phyloP scores from a whole-genome alignment of 1,140 invertebrate species.

The Anagrus nilaparvatae region DNA sequence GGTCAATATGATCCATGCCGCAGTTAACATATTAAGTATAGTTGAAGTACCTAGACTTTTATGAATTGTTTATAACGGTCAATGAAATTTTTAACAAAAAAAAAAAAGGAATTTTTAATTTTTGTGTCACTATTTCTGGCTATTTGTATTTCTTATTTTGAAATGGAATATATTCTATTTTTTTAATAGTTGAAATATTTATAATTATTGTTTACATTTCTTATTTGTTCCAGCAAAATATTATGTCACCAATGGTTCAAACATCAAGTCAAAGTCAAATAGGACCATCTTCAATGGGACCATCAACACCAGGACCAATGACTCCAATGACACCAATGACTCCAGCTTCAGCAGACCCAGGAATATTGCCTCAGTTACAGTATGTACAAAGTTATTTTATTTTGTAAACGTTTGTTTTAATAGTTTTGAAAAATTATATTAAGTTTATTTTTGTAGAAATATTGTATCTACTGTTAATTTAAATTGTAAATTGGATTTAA shows the following conservation, averaged over 20 bases:
- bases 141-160: too few species aligned
- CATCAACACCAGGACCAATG: conserved; percentile 71
- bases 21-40: too few species aligned
- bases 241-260: conserved; percentile 73
- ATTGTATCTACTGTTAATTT: conserved; percentile 98
- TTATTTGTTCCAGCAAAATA: conserved; percentile 56
- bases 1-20: too few species aligned
- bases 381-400: conserved; percentile 42
- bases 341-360: conserved; percentile 86
- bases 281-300: conserved; percentile 51
- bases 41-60: too few species aligned
- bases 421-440: conserved; percentile 11
- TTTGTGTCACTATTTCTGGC: too few species aligned
- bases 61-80: too few species aligned
- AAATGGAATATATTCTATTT: too few species aligned
- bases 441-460: conserved; percentile 58
- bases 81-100: too few species aligned
- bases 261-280: conserved; percentile 45
- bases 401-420: conserved; percentile 7
- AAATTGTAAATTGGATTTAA: conserved; percentile 89
- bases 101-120: too few species aligned
- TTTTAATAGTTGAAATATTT: too few species aligned
- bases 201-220: too few species aligned
- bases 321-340: conserved; percentile 94
- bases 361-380: conserved; percentile 90